phyloP scores from a whole-genome alignment of 2,113 vertebrate genomes.

The Anolis carolinensis region DNA sequence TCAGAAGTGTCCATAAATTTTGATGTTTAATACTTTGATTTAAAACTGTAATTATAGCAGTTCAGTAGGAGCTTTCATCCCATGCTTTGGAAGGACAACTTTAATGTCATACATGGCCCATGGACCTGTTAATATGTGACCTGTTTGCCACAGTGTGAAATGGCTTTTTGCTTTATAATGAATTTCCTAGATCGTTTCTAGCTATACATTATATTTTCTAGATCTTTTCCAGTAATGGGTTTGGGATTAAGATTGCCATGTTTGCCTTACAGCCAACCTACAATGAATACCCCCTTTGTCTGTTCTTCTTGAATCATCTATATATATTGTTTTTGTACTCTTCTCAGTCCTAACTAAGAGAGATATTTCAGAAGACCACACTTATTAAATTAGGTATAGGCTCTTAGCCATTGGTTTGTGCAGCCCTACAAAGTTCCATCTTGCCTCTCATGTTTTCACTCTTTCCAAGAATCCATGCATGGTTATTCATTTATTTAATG shows the following conservation, averaged over 20 bases:
- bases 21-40: neutral
- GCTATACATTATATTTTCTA: neutral
- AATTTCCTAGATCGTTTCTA: neutral
- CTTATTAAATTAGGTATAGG: neutral
- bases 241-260: neutral
- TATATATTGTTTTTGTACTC: no score
- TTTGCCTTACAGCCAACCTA: neutral
- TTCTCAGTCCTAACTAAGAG: no score
- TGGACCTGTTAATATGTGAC: no score
- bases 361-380: neutral
- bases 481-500: no score
- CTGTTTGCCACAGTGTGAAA: neutral
- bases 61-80: neutral
- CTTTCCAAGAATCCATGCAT: no score
- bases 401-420: neutral
- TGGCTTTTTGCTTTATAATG: neutral
- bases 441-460: neutral
- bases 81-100: neutral
- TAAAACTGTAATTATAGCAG: no score
- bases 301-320: no score
- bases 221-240: no score
- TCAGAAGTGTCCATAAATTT: no score
- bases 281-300: neutral
- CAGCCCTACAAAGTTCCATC: neutral
- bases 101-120: no score